A percentile compares a stretch with the other conserved stretches of the same genome.
Conservation (phyloP, 2,888 invertebrate species). For the Acheta domesticus region DNA sequence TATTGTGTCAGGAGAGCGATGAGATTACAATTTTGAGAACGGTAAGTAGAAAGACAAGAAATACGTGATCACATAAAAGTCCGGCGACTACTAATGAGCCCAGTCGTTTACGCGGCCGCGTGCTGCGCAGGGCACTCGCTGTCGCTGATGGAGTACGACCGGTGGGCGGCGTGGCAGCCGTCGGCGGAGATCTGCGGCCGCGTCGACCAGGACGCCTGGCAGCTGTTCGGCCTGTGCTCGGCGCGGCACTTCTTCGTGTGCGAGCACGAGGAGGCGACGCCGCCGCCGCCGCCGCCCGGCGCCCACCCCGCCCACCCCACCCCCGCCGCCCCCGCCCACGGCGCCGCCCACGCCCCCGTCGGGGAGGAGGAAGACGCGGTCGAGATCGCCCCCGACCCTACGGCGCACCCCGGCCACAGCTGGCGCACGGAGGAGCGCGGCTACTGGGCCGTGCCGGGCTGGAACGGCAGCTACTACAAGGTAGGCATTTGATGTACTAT, state of each 20-base stretch:
- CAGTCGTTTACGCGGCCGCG: no score
- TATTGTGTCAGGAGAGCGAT: no score
- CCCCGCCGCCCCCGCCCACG: background rate
- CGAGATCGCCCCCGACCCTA: background rate
- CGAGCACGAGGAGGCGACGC: background rate
- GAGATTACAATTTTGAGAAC: no score
- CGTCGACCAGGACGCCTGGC: background rate
- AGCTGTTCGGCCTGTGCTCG: background rate
- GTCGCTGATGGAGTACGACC: background rate
- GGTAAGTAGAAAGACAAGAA: no score
- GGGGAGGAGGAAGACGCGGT: background rate
- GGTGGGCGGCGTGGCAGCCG: constrained; percentile 1
- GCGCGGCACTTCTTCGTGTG: background rate
- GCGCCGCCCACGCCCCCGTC: background rate
- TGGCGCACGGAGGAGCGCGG: background rate
- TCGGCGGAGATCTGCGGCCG: background rate
- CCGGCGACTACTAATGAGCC: no score
- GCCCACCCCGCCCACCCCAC: background rate
- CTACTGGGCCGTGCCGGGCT: background rate
- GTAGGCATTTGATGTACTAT: no score
- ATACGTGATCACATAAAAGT: no score
- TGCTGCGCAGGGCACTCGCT: background rate
- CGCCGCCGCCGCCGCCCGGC: background rate
- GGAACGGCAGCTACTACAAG: constrained; percentile 1
- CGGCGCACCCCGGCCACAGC: background rate